Evolutionary conservation across 2,113 vertebrate species (phyloP), one percentile per base, ranked within the genome.

Genomic region (Thinocorus orbignyianus): DNA sequence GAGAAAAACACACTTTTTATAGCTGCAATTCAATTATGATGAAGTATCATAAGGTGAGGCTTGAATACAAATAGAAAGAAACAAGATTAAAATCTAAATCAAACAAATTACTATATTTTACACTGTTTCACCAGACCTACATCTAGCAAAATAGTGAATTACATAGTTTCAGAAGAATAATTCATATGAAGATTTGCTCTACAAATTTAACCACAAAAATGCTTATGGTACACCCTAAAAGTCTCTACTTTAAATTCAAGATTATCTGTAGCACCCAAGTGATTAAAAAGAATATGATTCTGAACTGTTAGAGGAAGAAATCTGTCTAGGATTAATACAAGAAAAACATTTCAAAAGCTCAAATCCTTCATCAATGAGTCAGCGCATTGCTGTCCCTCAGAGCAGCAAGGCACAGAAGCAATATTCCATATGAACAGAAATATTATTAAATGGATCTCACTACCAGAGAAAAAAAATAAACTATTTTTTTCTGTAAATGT

Each of bases 11-110:
- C 18, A 77, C 6, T 83, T 93, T 81, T 89, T 68, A 81, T 73
- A 83, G 62, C 33, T 92, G 41, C 10, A 77, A 66, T 88, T 92
- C 79, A 88, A 88, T 92, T 96, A 88, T 48, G 78, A 74, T 57
- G 22, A 81, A 79, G 16, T 60, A 71, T 54, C 41, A 80, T 58
- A 77, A 58, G 6, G 17, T 66, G 5, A 87, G 44, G 35, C 42
- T 88, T 85, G 60, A 92, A 88, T 88, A 64, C 51, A 86, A 92
- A 93, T 81, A 6, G 7, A 41, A 80, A 76, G 44, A 90, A 88
- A 86, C 6, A 78, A 77, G 12, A 88, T 57, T 71, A 52, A 92
- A 52, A 68, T 66, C 30, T 71, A 94, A 90, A 86, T 83, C 20
- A 72, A 42, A 88, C 72, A 95, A 70, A 52, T 48, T 2, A 79